Base-by-base conservation (phyloP, 1,140 invertebrate genomes). In the Ceratitis capitata region DNA sequence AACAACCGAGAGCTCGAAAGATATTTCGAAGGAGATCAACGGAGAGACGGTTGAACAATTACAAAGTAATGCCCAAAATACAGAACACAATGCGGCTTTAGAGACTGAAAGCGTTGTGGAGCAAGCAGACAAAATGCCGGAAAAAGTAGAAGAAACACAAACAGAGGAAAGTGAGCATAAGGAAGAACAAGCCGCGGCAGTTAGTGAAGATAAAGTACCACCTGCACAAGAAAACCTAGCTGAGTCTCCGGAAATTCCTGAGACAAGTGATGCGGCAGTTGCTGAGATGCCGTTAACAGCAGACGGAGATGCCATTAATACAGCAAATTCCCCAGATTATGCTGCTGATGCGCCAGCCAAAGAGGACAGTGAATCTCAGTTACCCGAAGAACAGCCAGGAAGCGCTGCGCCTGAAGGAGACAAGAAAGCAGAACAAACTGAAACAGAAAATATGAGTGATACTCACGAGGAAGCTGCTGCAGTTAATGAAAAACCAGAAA, bases 341-440 rank as follows among this genome's bases (percentile, higher is more conserved):
- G 64, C 83, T 53, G 78, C 82, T 39, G 85, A 85, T 84, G 85
- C 35, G 61, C 78, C 85, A 49, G 56, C 84, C 14, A 26, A 19
- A 29, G 56, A 74, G 2, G 26, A 23, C 3, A 58, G 10, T 6
- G 51, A 61, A 39, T 1, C 51, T 12, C 35, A 53, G n/a, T n/a
- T n/a, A n/a, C n/a, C n/a, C n/a, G n/a, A n/a, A n/a, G n/a, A n/a
- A n/a, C n/a, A 26, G 23, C 2, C 6, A 42, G 26, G n/a, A 61
- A 61, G 19, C n/a, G 3, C 39, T 26, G 12, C 0, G 51, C 7
- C 51, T 56, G 51, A 19, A 14, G 51, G 14, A 56, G 23, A 9
- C 51, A 19, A n/a, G 51, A 23, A 56, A 7, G 4, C 51, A 23
- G 51, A 56, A n/a, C 51, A 56, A 56, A 23, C 19, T 4, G 3